These are phyloP conservation scores for Drosophila simulans DNA, from an alignment of 1,140 invertebrate species.

Conservation along the genomic window DNA sequence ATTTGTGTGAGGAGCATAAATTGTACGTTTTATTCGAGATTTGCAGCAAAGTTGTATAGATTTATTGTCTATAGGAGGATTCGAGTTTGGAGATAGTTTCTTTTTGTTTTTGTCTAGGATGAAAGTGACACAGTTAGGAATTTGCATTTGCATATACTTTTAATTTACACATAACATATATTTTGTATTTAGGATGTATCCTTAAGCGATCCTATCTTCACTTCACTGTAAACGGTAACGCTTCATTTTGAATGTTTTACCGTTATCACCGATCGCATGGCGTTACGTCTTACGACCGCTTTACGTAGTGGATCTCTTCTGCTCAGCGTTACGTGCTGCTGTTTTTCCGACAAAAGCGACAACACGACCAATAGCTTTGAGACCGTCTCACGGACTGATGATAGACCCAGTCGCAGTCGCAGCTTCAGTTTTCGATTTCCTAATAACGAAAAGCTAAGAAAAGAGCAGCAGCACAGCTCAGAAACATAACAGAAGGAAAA, in stretches of 20 bases:
- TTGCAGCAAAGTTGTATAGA: neutral
- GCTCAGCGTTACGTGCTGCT: conserved; percentile 44
- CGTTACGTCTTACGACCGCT: conserved; percentile 35
- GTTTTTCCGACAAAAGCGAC: conserved; percentile 75
- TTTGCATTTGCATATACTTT: conserved; percentile 23
- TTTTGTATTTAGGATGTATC: conserved; percentile 4
- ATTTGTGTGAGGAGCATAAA: conserved; percentile 25
- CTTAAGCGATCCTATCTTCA: conserved; percentile 17
- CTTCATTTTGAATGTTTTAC: conserved; percentile 38
- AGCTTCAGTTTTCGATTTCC: conserved; percentile 82
- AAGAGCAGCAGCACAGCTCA: conserved; percentile 12
- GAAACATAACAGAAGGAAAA: conserved; percentile 42
- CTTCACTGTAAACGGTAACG: conserved; percentile 34
- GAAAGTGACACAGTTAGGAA: conserved; percentile 4
- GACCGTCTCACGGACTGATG: conserved; percentile 84
- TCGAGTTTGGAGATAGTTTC: conserved; percentile 11
- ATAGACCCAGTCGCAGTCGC: conserved; percentile 69
- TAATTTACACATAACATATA: conserved; percentile 30
- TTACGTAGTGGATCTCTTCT: conserved; percentile 39
- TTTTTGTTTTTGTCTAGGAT: neutral
- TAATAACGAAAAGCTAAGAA: conserved; percentile 59
- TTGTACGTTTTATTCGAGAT: conserved; percentile 1
- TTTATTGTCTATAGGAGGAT: conserved; percentile 45
- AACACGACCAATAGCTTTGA: conserved; percentile 84
- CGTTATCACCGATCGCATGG: conserved; percentile 54